A percentile compares a stretch with the other conserved stretches of the same genome.
These are phyloP conservation scores for Cephus sareptanus DNA, from an alignment of 2,888 invertebrate species.

Conservation along the genomic window DNA sequence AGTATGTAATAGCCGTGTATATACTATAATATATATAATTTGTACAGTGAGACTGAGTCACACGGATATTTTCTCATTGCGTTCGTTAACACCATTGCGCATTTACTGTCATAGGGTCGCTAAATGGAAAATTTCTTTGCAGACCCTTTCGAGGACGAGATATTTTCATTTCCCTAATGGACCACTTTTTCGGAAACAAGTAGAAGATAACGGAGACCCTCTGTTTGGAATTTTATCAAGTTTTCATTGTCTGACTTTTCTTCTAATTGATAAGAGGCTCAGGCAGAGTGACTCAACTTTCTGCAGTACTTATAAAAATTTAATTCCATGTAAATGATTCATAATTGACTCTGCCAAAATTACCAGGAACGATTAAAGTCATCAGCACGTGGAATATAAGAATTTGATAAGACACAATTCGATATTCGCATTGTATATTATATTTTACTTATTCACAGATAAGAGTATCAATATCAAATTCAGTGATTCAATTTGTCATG, in stretches of 20 bases:
- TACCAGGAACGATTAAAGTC: neutral
- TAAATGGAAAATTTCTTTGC: neutral
- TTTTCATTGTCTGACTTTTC: neutral
- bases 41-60: conserved; percentile 21
- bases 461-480: neutral
- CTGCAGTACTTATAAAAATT: neutral
- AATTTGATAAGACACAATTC: neutral
- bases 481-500: neutral
- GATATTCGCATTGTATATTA: too few relatives aligned
- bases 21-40: conserved; percentile 3
- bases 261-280: neutral
- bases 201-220: neutral
- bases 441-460: neutral
- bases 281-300: neutral
- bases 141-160: neutral
- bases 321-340: neutral
- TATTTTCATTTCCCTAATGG: neutral
- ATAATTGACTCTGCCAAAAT: neutral
- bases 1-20: conserved; percentile 1
- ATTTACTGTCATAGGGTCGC: neutral
- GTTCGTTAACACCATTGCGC: conserved; percentile 25
- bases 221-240: neutral
- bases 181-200: neutral
- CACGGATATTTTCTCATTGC: conserved; percentile 30
- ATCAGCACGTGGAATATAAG: neutral